Evolutionary conservation across 2,797 vertebrate species (phyloP).

Genomic region (Helarctos malayanus): DNA sequence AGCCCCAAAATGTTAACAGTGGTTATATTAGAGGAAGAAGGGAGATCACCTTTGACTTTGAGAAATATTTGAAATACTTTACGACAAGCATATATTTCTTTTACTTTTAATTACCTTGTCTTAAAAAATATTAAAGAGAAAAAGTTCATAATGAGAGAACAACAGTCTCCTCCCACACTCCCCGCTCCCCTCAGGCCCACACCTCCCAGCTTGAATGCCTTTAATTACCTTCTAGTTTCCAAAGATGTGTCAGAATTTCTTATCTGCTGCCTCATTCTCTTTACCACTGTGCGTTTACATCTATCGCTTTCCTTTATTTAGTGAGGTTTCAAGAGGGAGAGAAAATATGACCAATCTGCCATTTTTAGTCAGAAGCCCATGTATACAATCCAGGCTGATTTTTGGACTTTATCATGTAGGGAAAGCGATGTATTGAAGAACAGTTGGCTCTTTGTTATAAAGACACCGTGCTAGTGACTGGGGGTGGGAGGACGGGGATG

Average conservation of each 20-base stretch:
- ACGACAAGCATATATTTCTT: not conserved
- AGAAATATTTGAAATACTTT: conserved; percentile 26
- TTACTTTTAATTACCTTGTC: conserved; percentile 30
- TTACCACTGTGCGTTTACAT: not conserved
- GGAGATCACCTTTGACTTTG: not conserved
- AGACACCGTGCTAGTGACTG: not conserved
- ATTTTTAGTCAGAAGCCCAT: conserved; percentile 32
- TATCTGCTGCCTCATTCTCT: not conserved
- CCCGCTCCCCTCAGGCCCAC: not conserved
- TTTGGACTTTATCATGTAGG: not conserved
- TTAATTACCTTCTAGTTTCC: not conserved
- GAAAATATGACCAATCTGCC: conserved; percentile 6
- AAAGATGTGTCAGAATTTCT: conserved; percentile 23
- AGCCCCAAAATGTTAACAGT: not conserved
- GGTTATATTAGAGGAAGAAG: not conserved
- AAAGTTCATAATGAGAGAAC: not conserved
- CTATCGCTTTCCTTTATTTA: not conserved
- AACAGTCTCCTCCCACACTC: not conserved
- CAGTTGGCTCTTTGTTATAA: not conserved
- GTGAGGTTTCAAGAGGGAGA: conserved; percentile 16
- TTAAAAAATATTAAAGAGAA: conserved; percentile 28
- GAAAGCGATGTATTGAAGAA: not conserved
- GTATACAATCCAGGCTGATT: not conserved
- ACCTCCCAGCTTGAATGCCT: not conserved
- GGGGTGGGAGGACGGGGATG: not conserved